phyloP scores from a whole-genome alignment of 2,888 invertebrate species.

The Pristionchus arcanus region DNA sequence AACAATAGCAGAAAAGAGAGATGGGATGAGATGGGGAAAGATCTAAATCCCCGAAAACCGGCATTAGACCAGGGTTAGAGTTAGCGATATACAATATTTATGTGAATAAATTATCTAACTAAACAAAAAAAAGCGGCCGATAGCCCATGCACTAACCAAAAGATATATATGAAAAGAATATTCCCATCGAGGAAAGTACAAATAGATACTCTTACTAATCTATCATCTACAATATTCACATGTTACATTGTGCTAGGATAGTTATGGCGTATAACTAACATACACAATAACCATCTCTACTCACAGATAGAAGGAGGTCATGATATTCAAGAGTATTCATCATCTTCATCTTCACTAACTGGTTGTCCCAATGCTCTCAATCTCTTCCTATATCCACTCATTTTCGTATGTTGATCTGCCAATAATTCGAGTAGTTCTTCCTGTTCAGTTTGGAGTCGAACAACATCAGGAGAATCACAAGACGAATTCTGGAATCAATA shows the following conservation, averaged over 20 bases:
- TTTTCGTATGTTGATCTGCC: slow-evolving; percentile 90
- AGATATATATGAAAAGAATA: neutral
- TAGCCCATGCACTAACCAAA: slow-evolving; percentile 5
- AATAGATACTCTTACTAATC: neutral
- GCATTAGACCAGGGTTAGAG: slow-evolving; percentile 4
- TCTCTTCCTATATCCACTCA: slow-evolving; percentile 79
- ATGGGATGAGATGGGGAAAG: neutral
- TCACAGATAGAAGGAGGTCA: neutral
- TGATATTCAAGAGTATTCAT: neutral
- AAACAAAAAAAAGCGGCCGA: neutral
- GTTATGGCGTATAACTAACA: slow-evolving; percentile 5
- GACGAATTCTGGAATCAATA: neutral
- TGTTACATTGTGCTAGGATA: neutral
- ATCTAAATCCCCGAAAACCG: neutral
- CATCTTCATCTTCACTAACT: slow-evolving; percentile 76
- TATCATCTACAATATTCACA: slow-evolving; percentile 26
- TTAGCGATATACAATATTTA: neutral
- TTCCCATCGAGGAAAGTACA: neutral
- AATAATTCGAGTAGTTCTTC: slow-evolving; percentile 93
- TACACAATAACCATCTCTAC: neutral
- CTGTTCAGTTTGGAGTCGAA: slow-evolving; percentile 88
- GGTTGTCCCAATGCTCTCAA: slow-evolving; percentile 67
- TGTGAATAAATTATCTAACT: neutral
- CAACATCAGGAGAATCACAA: slow-evolving; percentile 60
- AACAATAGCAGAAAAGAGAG: neutral